Evolutionary conservation across 1,140 invertebrate genomes (phyloP), one percentile per base, ranked within the genome.

Genomic region (Ylistrum balloti): DNA sequence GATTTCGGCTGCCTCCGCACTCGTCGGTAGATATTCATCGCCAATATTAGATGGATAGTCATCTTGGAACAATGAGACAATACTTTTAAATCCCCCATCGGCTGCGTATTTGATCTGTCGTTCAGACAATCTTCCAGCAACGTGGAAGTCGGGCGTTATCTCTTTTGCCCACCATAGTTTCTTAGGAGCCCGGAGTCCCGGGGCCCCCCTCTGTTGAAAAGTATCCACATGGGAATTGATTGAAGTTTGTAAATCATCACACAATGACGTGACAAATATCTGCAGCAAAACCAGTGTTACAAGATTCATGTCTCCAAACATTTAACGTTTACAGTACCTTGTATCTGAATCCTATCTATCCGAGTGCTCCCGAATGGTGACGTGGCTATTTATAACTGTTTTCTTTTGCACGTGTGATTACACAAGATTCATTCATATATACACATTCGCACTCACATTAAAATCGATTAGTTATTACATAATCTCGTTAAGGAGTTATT

Each of bases 81-180:
- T 92, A 74, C 93, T 95, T 90, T 93, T 92, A 90, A 95, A 95
- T n/a, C 95, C 95, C 17, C 89, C 93, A 2, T 95, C 95, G 33
- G 92, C 88, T 15, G 93, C 93, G 88, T 95, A 94, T 92, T 95
- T 95, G 33, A 95, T 94, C 85, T 95, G 93, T 86, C 93, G 88
- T 86, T 94, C 93, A 22, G 94, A 92, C 9, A 94, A 89, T 33
- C 95, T 86, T 15, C 95, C 95, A 28, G 93, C 93, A 20, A 94
- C 89, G 91, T 94, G 94, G 13, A 94, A 91, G 85, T 95, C 94
- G 48, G 93, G 92, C 5, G 95, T 95, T 86, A 95, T 90, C 89
- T 95, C 94, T 89, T 95, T 95, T 3, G 93, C 93, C 95, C 95
- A 95, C 95, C 95, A 95, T 34, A 93, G 88, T 91, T 95, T 95